Base-by-base conservation (phyloP, 2,888 invertebrate species). In the Phorcus lineatus region DNA sequence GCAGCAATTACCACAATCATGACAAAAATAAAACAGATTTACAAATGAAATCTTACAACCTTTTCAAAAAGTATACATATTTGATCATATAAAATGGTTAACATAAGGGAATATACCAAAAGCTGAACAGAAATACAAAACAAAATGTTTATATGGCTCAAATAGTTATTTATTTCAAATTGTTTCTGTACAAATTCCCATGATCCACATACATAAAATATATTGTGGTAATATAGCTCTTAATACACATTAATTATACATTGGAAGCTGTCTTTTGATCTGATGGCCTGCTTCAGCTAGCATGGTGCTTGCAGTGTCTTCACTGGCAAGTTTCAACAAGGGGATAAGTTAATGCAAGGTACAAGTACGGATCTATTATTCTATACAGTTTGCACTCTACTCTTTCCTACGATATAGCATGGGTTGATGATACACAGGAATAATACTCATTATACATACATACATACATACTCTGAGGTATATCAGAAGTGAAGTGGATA, bases 191-290 rank as follows among this genome's bases (percentile, higher is more conserved):
- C 57, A 80, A 78, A 53, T 76, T 62, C 76, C 76, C 80, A 75
- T 54, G 36, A 54, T 80, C 80, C 80, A 80, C 80, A 67, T 80
- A 80, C 75, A 66, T 80, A 80, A 80, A 80, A 80, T 80, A 80
- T 80, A 80, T n/a, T 77, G 77, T 77, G 62, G 62, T 66, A 55
- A 28, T 76, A 70, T 70, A 70, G 36, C 36, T 70, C 40, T 31
- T 70, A 70, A 70, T 70, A 70, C 70, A 70, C 19, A 47, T 47
- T 47, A 11, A 47, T 47, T 47, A 47, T 47, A 36, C 62, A 62
- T 17, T 36, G 28, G 70, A 19, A 36, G 70, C 70, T 70, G 70
- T 70, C 28, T 22, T 70, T 70, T 70, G 70, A 70, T 70, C 70
- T 36, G 31, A 36, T 70, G 36, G 40, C 70, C 62, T 28, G 62